Percentiles rank a stretch among this genome's conserved stretches.
Conservation (phyloP, 2,797 vertebrate genomes). For the Moxostoma hubbsi region DNA sequence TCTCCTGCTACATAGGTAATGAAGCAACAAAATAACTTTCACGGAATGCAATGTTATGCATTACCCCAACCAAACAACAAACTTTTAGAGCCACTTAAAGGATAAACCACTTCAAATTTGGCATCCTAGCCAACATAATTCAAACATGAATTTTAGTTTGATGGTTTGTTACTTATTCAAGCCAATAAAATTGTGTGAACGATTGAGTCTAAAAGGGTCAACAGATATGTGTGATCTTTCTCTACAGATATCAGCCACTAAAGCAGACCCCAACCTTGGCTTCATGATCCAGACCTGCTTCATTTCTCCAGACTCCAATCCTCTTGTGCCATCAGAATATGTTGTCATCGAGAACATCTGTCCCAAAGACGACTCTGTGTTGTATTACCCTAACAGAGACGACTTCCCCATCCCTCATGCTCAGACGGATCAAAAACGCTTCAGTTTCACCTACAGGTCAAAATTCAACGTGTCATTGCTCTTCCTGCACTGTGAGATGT, state of each 20-base stretch:
- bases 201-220: neutral
- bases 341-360: conserved; percentile 94
- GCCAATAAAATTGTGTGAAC: too few species aligned
- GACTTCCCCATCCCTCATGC: conserved; percentile 70
- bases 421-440: conserved; percentile 82
- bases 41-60: too few species aligned
- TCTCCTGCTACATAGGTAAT: too few species aligned
- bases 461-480: conserved; percentile 82
- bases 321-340: conserved; percentile 79
- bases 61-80: too few species aligned
- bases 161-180: too few species aligned
- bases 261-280: conserved; percentile 83
- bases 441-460: conserved; percentile 90
- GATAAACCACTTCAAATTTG: too few species aligned
- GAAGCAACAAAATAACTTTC: too few species aligned
- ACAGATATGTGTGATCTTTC: conserved; percentile 17
- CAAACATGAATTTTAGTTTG: too few species aligned
- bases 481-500: conserved; percentile 93
- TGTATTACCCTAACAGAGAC: conserved; percentile 75
- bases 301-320: conserved; percentile 85
- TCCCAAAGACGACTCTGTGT: conserved; percentile 88
- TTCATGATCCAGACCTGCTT: conserved; percentile 91
- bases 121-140: too few species aligned
- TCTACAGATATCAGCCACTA: conserved; percentile 85
- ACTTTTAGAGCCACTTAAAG: too few species aligned